Evolutionary conservation across 2,113 vertebrate genomes (phyloP).

Genomic region (Sporophila hypoxantha): DNA sequence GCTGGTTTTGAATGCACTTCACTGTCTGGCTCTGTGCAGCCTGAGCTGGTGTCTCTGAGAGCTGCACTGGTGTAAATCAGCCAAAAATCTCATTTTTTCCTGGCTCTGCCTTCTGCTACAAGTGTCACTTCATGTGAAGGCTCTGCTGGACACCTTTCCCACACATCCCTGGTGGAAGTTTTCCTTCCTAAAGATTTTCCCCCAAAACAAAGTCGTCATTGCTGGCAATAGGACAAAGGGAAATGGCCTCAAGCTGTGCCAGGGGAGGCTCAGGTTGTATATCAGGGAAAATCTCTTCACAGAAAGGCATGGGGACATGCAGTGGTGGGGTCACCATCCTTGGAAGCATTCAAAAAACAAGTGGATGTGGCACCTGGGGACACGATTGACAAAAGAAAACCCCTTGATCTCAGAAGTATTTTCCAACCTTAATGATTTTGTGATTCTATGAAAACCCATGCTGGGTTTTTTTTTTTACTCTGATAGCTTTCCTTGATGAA

Average conservation of each 20-base stretch:
- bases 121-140: accelerated
- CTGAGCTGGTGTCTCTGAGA: not conserved
- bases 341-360: not conserved
- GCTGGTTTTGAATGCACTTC: not conserved
- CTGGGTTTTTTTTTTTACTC: not conserved
- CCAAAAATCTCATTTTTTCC: not conserved
- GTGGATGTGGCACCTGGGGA: not conserved
- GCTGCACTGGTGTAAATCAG: not conserved
- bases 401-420: not conserved
- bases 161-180: not conserved
- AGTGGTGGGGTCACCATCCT: not conserved
- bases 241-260: not conserved
- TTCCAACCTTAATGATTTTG: not conserved
- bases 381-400: not conserved
- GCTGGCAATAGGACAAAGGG: not conserved
- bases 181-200: not conserved
- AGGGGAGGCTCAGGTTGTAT: not conserved
- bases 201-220: not conserved
- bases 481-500: not conserved
- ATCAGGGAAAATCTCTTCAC: not conserved
- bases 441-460: not conserved
- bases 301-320: not conserved
- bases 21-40: not conserved
- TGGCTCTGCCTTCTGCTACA: not conserved
- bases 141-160: not conserved